These are phyloP conservation scores for Spheniscus mendiculus DNA, from an alignment of 2,113 vertebrate genomes.

Conservation along the genomic window DNA sequence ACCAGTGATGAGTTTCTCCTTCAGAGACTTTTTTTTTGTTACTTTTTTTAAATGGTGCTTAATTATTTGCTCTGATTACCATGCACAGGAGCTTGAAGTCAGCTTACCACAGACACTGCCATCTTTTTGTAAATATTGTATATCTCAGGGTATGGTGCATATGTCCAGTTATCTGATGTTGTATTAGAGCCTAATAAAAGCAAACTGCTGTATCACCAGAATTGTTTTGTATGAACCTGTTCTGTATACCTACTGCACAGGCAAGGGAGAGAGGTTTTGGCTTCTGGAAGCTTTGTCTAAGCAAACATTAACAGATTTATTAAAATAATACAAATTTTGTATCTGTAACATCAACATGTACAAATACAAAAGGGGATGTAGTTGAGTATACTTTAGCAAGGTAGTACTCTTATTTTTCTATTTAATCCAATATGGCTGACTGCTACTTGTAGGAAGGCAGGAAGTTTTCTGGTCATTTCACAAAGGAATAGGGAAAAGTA, in stretches of 20 bases:
- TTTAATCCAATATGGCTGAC: not conserved
- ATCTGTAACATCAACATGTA: not conserved
- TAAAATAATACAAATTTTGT: not conserved
- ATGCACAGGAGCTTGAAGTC: not conserved
- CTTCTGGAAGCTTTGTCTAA: not conserved
- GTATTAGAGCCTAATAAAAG: not conserved
- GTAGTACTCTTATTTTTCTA: not conserved
- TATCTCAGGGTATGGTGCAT: not conserved
- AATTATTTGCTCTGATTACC: not conserved
- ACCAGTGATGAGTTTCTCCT: not conserved
- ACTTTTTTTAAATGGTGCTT: not conserved
- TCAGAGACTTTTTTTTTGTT: not conserved
- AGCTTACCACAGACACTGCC: not conserved
- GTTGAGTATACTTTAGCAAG: not conserved
- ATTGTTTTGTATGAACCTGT: not conserved
- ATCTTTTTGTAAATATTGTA: not conserved
- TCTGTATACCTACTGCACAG: not conserved
- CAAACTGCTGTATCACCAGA: not conserved
- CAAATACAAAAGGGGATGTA: not conserved
- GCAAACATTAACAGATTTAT: not conserved
- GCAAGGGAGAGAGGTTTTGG: not conserved
- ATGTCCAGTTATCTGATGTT: not conserved
- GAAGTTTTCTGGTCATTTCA: not conserved
- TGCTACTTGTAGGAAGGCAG: not conserved
- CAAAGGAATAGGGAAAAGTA: not conserved